Evolutionary conservation across 2,113 vertebrate species (phyloP).

Genomic region (Malurus cyaneus): DNA sequence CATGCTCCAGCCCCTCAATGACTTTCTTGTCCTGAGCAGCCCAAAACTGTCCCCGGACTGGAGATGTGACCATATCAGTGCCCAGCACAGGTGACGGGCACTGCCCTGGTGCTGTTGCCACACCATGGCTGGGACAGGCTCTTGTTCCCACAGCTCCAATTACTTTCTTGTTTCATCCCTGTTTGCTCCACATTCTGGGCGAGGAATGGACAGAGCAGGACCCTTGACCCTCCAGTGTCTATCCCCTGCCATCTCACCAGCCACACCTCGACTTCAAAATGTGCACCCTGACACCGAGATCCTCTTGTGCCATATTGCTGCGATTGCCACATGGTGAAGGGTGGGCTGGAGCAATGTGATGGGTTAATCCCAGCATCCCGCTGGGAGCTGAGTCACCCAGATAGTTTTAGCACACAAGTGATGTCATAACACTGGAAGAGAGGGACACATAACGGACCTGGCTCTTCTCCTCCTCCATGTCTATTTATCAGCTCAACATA

Average conservation of each 20-base stretch:
- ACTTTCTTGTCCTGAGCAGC: not conserved
- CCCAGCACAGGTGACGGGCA: not conserved
- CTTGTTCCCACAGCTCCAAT: not conserved
- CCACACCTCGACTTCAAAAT: not conserved
- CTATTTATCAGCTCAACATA: not conserved
- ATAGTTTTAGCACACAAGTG: not conserved
- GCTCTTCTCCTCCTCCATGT: not conserved
- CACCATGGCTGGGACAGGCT: not conserved
- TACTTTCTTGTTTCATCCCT: not conserved
- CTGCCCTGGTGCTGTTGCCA: not conserved
- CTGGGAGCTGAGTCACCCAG: slow-evolving; percentile 16
- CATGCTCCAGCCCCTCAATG: not conserved
- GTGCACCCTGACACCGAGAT: not conserved
- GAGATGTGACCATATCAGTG: not conserved
- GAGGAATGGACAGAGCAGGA: not conserved
- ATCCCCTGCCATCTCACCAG: accelerated
- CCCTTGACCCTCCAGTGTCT: not conserved
- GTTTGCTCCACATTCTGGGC: not conserved
- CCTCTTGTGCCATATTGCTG: not conserved
- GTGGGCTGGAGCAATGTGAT: not conserved
- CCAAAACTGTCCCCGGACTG: not conserved
- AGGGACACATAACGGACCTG: not conserved
- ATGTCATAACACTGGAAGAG: not conserved
- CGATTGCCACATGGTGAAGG: not conserved
- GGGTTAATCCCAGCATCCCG: not conserved